Evolutionary conservation across 64 coral and sea anemone genomes (phyloP).

Genomic region (Anthopleura sola): DNA sequence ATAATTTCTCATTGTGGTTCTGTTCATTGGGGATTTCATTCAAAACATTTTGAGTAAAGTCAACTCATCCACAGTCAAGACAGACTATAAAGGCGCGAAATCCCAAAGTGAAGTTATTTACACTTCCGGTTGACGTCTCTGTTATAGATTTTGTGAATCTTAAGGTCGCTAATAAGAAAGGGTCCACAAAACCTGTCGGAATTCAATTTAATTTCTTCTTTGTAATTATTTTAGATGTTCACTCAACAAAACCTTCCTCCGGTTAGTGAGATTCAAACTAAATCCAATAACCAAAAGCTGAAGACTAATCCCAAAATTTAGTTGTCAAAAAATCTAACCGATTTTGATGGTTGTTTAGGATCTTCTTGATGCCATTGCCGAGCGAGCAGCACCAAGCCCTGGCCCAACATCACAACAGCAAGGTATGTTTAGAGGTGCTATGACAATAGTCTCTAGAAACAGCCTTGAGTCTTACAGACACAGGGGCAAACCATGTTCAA

Average conservation of each 20-base stretch:
- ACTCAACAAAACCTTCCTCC: neutral
- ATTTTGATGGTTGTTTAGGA: constrained; percentile 31
- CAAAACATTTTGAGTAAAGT: too few species aligned
- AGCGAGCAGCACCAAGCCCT: constrained; percentile 61
- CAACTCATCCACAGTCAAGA: too few species aligned
- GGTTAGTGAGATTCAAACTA: neutral
- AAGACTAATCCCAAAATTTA: neutral
- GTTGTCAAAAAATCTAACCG: neutral
- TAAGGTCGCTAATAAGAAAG: too few species aligned
- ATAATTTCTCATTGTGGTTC: too few species aligned
- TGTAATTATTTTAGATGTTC: neutral
- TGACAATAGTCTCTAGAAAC: too few species aligned
- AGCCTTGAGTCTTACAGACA: too few species aligned
- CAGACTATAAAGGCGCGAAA: too few species aligned
- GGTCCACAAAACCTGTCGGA: neutral
- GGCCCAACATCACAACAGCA: constrained; percentile 20
- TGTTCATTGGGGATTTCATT: too few species aligned
- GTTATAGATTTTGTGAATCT: too few species aligned
- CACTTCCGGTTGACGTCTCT: too few species aligned
- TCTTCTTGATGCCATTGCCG: constrained; percentile 79
- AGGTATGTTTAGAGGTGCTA: neutral
- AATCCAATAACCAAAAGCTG: neutral
- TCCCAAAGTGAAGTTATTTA: too few species aligned
- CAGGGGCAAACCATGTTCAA: too few species aligned
- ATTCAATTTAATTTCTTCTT: neutral